These are phyloP conservation scores for Metallyticus violacea DNA, from an alignment of 2,888 invertebrate genomes.

Conservation along the genomic window DNA sequence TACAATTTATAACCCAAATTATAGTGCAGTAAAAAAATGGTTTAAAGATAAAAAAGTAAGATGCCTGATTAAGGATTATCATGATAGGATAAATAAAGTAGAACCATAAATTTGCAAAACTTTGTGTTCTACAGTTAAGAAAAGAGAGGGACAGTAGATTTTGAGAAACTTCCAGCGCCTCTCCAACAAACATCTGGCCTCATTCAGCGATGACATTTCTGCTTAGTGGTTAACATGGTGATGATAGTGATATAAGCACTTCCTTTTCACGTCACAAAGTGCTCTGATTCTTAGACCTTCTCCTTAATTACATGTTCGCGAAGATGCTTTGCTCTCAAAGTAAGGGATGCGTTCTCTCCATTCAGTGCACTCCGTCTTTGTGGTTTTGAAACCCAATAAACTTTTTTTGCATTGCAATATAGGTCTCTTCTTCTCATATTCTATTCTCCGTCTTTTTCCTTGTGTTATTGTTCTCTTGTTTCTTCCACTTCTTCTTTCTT, in stretches of 20 bases:
- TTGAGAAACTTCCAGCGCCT: not conserved
- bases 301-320: not conserved
- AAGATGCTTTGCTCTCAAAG: not conserved
- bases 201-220: not conserved
- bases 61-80: too few species aligned
- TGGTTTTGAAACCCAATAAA: not conserved
- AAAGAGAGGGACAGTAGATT: too few species aligned
- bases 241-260: too few species aligned
- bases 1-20: too few species aligned
- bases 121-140: too few species aligned
- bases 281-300: not conserved
- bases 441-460: not conserved
- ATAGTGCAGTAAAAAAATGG: too few species aligned
- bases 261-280: not conserved
- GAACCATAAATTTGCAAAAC: too few species aligned
- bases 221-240: not conserved
- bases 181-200: not conserved
- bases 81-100: too few species aligned
- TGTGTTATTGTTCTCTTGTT: too few species aligned
- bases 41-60: too few species aligned
- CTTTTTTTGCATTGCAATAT: not conserved
- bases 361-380: too few species aligned
- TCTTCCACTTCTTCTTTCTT: too few species aligned
- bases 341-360: not conserved
- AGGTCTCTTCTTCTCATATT: not conserved